phyloP scores from a whole-genome alignment of 2,888 invertebrate genomes.

The Galerucella calmariensis region DNA sequence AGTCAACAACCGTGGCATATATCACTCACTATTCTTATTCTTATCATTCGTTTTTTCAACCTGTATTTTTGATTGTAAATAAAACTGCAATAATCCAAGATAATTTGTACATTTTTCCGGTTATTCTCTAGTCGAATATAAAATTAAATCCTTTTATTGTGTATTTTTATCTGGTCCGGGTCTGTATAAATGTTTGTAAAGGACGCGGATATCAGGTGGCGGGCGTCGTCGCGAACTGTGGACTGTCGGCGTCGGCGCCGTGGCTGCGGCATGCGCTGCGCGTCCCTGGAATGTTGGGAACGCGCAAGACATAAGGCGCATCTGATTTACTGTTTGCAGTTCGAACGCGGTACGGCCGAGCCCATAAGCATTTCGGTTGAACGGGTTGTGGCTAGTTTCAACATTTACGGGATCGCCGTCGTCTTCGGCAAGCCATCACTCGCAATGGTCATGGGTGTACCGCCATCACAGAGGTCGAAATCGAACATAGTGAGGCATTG shows the following conservation, averaged over 20 bases:
- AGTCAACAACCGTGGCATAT: too few species aligned
- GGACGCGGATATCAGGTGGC: slow-evolving; percentile 30
- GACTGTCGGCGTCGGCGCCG: slow-evolving; percentile 41
- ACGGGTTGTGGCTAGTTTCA: slow-evolving; percentile 54
- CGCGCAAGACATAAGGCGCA: slow-evolving; percentile 49
- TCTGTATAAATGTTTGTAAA: slow-evolving; percentile 10
- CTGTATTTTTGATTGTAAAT: too few species aligned
- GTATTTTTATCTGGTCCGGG: neutral
- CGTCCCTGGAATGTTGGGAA: slow-evolving; percentile 46
- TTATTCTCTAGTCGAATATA: neutral
- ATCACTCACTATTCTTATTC: too few species aligned
- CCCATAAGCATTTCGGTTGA: slow-evolving; percentile 52
- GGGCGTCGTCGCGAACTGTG: slow-evolving; percentile 23
- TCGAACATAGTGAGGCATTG: slow-evolving; percentile 55
- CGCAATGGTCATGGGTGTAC: slow-evolving; percentile 56
- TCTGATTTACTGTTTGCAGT: slow-evolving; percentile 50
- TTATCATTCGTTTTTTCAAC: too few species aligned
- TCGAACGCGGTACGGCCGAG: slow-evolving; percentile 50
- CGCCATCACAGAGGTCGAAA: slow-evolving; percentile 47
- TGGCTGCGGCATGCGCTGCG: slow-evolving; percentile 46
- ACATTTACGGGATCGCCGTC: slow-evolving; percentile 44
- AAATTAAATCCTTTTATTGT: neutral
- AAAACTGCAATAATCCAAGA: too few species aligned
- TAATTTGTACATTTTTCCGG: too few species aligned
- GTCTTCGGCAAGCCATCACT: slow-evolving; percentile 31